Conservation (phyloP, 2,888 invertebrate species). For the Chaitophorus viminalis region DNA sequence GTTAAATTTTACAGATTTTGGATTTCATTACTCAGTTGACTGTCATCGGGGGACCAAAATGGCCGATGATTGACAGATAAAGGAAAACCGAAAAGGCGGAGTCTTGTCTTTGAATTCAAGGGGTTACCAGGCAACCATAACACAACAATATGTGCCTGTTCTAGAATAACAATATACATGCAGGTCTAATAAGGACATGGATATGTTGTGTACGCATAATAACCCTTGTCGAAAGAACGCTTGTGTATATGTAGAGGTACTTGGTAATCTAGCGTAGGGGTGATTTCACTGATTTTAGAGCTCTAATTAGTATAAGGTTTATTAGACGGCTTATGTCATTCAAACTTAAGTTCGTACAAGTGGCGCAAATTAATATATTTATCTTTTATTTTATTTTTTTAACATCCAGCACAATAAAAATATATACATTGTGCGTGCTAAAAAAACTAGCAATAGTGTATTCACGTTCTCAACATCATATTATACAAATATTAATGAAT, state of each 20-base stretch:
- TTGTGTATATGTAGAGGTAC: slow-evolving; percentile 50
- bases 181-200: slow-evolving; percentile 55
- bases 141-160: slow-evolving; percentile 58
- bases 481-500: neutral
- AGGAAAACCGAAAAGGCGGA: slow-evolving; percentile 61
- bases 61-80: slow-evolving; percentile 62
- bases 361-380: slow-evolving; percentile 51
- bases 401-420: slow-evolving; percentile 8
- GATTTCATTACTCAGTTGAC: slow-evolving; percentile 29
- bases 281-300: slow-evolving; percentile 48
- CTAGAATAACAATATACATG: slow-evolving; percentile 54
- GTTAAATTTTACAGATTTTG: slow-evolving; percentile 30
- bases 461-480: neutral
- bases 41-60: slow-evolving; percentile 60
- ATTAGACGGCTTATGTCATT: slow-evolving; percentile 54
- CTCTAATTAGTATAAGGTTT: slow-evolving; percentile 57
- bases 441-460: neutral
- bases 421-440: neutral
- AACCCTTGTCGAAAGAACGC: slow-evolving; percentile 52
- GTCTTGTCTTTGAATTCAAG: slow-evolving; percentile 60
- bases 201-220: slow-evolving; percentile 46
- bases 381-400: neutral
- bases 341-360: slow-evolving; percentile 53
- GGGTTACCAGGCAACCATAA: slow-evolving; percentile 61
- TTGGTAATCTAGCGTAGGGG: slow-evolving; percentile 44